A percentile compares a stretch with the other conserved stretches of the same genome.
These are phyloP conservation scores for Cephalopholis sonnerati DNA, from an alignment of 2,113 vertebrate species.

Conservation along the genomic window DNA sequence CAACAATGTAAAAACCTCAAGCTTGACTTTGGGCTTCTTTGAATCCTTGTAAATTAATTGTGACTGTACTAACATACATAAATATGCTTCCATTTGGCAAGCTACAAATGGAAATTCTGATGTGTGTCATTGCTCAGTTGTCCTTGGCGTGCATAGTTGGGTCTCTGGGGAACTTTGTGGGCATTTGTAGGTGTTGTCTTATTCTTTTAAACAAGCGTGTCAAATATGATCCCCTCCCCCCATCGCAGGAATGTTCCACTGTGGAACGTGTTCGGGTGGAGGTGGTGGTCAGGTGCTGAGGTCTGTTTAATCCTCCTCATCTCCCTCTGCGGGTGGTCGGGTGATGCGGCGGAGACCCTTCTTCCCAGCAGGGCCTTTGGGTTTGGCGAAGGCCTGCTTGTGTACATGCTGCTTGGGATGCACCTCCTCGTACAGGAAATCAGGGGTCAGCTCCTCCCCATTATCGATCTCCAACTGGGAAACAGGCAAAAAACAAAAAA, in stretches of 20 bases:
- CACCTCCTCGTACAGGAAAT: constrained; percentile 96
- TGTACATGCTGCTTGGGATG: constrained; percentile 98
- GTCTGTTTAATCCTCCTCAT: constrained; percentile 83
- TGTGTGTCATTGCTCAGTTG: constrained; percentile 77
- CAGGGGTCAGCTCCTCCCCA: constrained; percentile 93
- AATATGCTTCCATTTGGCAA: constrained; percentile 72
- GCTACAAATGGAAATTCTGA: constrained; percentile 79
- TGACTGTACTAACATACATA: constrained; percentile 62
- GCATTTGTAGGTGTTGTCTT: constrained; percentile 62
- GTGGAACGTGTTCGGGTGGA: constrained; percentile 64
- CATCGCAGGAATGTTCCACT: constrained; percentile 79
- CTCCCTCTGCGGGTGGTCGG: constrained; percentile 88
- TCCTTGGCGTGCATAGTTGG: constrained; percentile 85
- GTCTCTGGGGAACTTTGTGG: constrained; percentile 66
- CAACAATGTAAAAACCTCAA: constrained; percentile 58
- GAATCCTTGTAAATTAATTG: constrained; percentile 32
- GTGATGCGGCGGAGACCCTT: constrained; percentile 93
- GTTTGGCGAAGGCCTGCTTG: constrained; percentile 96
- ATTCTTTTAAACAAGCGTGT: constrained; percentile 67
- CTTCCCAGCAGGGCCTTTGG: constrained; percentile 94
- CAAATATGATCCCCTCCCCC: constrained; percentile 56
- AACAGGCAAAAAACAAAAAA: neutral
- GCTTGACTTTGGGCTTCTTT: constrained; percentile 45
- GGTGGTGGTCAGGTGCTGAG: constrained; percentile 52
- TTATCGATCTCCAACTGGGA: constrained; percentile 95